Percentiles rank a stretch among this genome's conserved stretches.
Evolutionary conservation across 2,888 invertebrate genomes (phyloP).

Genomic region (Lasioglossum calceatum): DNA sequence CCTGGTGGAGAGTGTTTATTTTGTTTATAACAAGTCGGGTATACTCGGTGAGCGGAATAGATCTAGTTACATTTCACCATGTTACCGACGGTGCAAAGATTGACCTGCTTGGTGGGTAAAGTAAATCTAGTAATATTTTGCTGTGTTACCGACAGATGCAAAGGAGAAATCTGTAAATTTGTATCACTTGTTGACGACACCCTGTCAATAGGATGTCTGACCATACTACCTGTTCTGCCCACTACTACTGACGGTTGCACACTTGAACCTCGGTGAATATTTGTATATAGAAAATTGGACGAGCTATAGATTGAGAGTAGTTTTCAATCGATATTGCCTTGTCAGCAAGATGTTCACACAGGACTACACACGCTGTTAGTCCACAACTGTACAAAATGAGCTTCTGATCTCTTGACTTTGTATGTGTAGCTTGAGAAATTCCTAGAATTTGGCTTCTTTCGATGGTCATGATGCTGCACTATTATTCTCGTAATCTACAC

Average conservation of each 20-base stretch:
- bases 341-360: constrained; percentile 6
- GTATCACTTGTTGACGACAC: not conserved
- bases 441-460: constrained; percentile 47
- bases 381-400: constrained; percentile 43
- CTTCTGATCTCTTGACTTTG: constrained; percentile 29
- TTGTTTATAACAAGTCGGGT: not conserved
- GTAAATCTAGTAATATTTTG: not conserved
- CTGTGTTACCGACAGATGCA: not conserved
- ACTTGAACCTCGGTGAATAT: not conserved
- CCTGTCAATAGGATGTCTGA: constrained; percentile 20
- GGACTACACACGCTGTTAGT: constrained; percentile 17
- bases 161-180: not conserved
- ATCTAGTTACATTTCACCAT: not conserved
- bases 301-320: not conserved
- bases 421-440: constrained; percentile 53
- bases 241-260: constrained; percentile 20
- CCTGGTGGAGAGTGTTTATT: not conserved
- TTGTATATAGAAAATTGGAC: not conserved
- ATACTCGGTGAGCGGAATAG: not conserved
- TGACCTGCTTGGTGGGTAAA: not conserved
- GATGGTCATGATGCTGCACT: constrained; percentile 52
- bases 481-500: constrained; percentile 19
- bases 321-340: not conserved
- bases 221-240: not conserved
- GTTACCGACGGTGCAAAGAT: not conserved